Conservation (phyloP, 2,888 invertebrate genomes). For the Spilosoma lubricipeda region DNA sequence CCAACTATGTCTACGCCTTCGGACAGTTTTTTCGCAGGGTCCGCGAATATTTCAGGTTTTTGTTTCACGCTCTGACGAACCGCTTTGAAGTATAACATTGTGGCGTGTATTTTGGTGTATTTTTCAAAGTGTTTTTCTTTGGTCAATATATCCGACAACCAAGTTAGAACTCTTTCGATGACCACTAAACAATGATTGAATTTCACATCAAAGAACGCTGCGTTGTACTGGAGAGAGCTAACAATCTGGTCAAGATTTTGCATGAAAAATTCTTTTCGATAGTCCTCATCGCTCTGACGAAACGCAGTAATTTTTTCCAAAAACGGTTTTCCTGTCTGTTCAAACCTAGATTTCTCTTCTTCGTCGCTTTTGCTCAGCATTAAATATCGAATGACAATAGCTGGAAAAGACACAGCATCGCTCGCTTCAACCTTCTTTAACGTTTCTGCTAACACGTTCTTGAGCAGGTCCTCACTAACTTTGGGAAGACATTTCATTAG, state of each 20-base stretch:
- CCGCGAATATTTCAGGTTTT: slow-evolving; percentile 56
- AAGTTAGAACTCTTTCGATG: slow-evolving; percentile 56
- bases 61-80: slow-evolving; percentile 57
- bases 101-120: slow-evolving; percentile 62
- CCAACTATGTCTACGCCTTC: slow-evolving; percentile 62
- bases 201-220: slow-evolving; percentile 57
- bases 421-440: slow-evolving; percentile 37
- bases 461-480: slow-evolving; percentile 48
- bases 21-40: slow-evolving; percentile 40
- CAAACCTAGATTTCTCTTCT: slow-evolving; percentile 50
- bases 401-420: slow-evolving; percentile 45
- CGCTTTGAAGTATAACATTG: slow-evolving; percentile 66
- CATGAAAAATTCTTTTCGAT: neutral
- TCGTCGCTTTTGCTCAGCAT: slow-evolving; percentile 56
- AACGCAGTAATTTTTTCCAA: slow-evolving; percentile 50
- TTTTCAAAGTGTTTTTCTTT: slow-evolving; percentile 57
- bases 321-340: slow-evolving; percentile 54
- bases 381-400: slow-evolving; percentile 63
- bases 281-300: slow-evolving; percentile 9
- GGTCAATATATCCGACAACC: slow-evolving; percentile 58
- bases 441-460: slow-evolving; percentile 42
- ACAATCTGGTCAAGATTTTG: slow-evolving; percentile 49
- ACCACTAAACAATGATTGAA: slow-evolving; percentile 60
- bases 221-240: slow-evolving; percentile 56
- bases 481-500: slow-evolving; percentile 53